A percentile compares a stretch with the other conserved stretches of the same genome.
phyloP scores from a whole-genome alignment of 1,140 invertebrate species.

The Cyrtorhinus lividipennis region DNA sequence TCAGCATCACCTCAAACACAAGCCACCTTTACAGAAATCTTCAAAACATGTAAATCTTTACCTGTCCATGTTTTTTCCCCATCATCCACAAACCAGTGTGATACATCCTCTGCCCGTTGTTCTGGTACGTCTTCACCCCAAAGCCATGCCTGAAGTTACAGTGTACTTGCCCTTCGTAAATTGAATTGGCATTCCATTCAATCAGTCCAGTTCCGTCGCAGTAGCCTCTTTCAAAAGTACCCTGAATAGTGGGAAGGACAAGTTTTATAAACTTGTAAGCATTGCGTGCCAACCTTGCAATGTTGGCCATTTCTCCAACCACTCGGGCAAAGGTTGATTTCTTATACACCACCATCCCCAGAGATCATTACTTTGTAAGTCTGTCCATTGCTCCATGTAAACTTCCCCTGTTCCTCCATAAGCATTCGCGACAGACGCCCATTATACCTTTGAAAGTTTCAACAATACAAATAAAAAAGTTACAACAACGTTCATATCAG shows the following conservation, averaged over 20 bases:
- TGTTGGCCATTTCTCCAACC: too few relatives aligned
- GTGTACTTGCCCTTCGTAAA: constrained; percentile 39
- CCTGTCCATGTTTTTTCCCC: constrained; percentile 35
- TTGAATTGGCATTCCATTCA: constrained; percentile 36
- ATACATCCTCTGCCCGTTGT: constrained; percentile 23
- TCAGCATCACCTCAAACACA: too few relatives aligned
- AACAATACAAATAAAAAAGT: too few relatives aligned
- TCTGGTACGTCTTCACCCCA: constrained; percentile 35
- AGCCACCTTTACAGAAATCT: too few relatives aligned
- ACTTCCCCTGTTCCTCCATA: constrained; percentile 19
- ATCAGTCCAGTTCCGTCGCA: constrained; percentile 37
- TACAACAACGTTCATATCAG: too few relatives aligned
- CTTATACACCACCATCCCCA: neutral
- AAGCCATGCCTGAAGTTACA: constrained; percentile 38
- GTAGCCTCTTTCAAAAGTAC: constrained; percentile 37
- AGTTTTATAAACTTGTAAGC: neutral
- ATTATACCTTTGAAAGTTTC: constrained; percentile 7
- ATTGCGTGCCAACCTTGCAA: too few relatives aligned
- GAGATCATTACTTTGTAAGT: constrained; percentile 9
- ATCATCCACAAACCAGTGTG: constrained; percentile 36
- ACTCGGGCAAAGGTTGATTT: too few relatives aligned
- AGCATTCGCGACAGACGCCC: constrained; percentile 9
- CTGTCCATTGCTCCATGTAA: constrained; percentile 18
- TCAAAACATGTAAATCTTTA: too few relatives aligned
- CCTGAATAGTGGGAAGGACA: constrained; percentile 29